Evolutionary conservation across 2,888 invertebrate species (phyloP).

Genomic region (Tiphia femorata): DNA sequence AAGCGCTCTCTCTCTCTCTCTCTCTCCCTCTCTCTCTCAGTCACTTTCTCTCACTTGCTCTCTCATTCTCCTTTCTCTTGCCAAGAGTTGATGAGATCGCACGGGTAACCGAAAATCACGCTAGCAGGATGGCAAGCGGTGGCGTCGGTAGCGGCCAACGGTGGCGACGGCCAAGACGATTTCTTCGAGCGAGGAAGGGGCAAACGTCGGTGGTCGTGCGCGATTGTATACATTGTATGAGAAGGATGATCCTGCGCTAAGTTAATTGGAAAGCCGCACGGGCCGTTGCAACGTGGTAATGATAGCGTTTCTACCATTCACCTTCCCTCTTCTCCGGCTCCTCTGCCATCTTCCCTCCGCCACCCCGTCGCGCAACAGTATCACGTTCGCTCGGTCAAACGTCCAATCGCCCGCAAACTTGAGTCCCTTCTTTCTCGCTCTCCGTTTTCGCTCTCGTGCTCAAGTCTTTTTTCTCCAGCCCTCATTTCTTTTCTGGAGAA

Average conservation of each 20-base stretch:
- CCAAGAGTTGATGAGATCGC: constrained; percentile 17
- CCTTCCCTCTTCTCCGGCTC: constrained; percentile 7
- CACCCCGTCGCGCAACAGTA: constrained; percentile 11
- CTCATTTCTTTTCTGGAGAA: too few species aligned
- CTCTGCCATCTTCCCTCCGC: constrained; percentile 27
- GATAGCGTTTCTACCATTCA: constrained; percentile 30
- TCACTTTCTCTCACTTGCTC: background rate
- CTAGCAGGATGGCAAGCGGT: constrained; percentile 13
- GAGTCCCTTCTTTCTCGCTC: too few species aligned
- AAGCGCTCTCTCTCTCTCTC: constrained; percentile 4
- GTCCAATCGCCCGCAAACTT: too few species aligned
- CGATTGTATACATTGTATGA: constrained; percentile 25
- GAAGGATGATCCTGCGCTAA: constrained; percentile 25
- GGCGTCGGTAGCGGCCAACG: background rate
- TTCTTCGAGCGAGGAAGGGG: background rate
- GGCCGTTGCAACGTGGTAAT: constrained; percentile 34
- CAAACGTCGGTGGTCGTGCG: background rate
- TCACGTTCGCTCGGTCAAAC: too few species aligned
- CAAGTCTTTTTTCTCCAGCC: too few species aligned
- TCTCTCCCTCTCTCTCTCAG: background rate
- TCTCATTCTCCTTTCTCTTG: background rate
- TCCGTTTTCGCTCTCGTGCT: too few species aligned
- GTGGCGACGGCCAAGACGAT: constrained; percentile 10
- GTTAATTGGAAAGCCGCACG: constrained; percentile 34
- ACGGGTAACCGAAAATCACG: constrained; percentile 28